Base-by-base conservation (phyloP, 2,888 invertebrate genomes). In the Incurvaria masculella region DNA sequence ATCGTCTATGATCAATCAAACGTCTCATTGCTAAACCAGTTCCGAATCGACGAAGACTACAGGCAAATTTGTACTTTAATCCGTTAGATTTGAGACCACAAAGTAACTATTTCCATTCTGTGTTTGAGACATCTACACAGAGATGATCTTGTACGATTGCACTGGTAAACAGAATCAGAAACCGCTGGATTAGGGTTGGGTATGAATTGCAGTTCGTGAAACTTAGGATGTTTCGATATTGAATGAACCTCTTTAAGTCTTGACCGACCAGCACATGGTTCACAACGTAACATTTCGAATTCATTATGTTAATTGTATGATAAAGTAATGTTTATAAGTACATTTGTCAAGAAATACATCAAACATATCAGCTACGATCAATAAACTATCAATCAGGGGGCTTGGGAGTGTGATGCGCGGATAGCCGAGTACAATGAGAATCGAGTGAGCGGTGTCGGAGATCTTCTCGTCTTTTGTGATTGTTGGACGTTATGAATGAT, bases 1-100 rank as follows among this genome's bases (percentile, higher is more conserved):
- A 70, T 66, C 63, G 61, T 59, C 59, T 61, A 59, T 63, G 55
- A 73, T 73, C 71, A 68, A 73, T 73, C 72, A 72, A 63, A 67
- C 57, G 39, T 14, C 33, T 33, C 14, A 3, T 33, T 33, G 33
- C 33, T 33, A 33, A 33, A 33, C 33, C 14, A 33, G 33, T 33
- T 33, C 33, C 33, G 33, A 33, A n/a, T 33, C 11, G n/a, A n/a
- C 14, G 3, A 33, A 33, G 11, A 14, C 23, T 23, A 4, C 33
- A 33, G 8, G 33, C 33, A 33, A 33, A 33, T 33, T 33, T 33
- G 11, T 8, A 33, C 33, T 33, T n/a, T n/a, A n/a, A n/a, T n/a
- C n/a, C n/a, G n/a, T n/a, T n/a, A n/a, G n/a, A n/a, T n/a, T n/a
- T n/a, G n/a, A n/a, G n/a, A n/a, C n/a, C n/a, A n/a, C n/a, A n/a